Evolutionary conservation across 2,888 invertebrate genomes (phyloP).

Genomic region (Diloba caeruleocephala): DNA sequence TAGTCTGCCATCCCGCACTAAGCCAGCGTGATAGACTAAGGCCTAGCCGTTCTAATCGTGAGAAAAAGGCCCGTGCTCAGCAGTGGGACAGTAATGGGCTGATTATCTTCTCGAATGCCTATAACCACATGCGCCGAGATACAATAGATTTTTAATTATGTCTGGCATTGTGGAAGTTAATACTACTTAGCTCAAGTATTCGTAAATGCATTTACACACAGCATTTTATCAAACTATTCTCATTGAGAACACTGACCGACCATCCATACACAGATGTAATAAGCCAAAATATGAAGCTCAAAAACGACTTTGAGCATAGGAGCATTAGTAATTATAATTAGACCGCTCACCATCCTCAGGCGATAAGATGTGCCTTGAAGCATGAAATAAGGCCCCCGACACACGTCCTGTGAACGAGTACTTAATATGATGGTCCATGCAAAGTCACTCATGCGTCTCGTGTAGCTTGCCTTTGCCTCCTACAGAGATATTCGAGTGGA

Average conservation of each 20-base stretch:
- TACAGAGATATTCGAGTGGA: constrained; percentile 65
- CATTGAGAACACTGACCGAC: constrained; percentile 43
- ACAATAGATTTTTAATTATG: no score
- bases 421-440: constrained; percentile 72
- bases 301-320: constrained; percentile 78
- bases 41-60: no score
- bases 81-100: no score
- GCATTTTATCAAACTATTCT: no score
- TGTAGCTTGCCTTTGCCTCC: constrained; percentile 67
- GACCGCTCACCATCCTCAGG: constrained; percentile 79
- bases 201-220: constrained; percentile 4
- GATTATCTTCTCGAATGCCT: no score
- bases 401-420: constrained; percentile 67
- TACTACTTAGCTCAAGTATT: no score
- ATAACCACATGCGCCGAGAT: no score
- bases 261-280: constrained; percentile 53
- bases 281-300: constrained; percentile 62
- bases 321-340: constrained; percentile 87
- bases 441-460: constrained; percentile 78
- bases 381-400: constrained; percentile 85
- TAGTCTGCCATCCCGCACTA: no score
- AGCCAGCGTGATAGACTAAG: no score
- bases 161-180: no score
- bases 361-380: constrained; percentile 86
- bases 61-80: no score